Percentiles rank a stretch among this genome's conserved stretches.
phyloP scores from a whole-genome alignment of 2,888 invertebrate genomes.

The Spisula subtruncata region DNA sequence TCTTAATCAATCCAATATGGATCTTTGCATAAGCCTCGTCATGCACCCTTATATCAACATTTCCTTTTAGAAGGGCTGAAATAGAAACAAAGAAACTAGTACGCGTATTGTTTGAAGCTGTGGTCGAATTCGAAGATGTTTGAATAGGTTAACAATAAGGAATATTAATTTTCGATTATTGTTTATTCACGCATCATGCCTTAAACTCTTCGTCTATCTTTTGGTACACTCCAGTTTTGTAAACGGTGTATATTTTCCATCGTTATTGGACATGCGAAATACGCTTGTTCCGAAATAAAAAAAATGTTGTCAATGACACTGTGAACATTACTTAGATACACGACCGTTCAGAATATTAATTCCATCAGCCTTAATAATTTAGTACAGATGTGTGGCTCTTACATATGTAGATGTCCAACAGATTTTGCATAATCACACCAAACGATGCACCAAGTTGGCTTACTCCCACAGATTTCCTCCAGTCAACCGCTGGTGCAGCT shows the following conservation, averaged over 20 bases:
- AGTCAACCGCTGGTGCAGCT: conserved; percentile 79
- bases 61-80: conserved; percentile 76
- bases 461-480: conserved; percentile 76
- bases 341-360: background rate
- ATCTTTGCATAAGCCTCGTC: conserved; percentile 79
- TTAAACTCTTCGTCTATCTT: background rate
- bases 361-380: background rate
- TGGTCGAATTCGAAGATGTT: no score
- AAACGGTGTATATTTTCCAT: no score
- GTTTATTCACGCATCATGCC: no score
- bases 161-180: no score
- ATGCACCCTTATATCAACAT: conserved; percentile 74
- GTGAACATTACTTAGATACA: no score
- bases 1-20: conserved; percentile 75
- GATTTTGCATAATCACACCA: conserved; percentile 77
- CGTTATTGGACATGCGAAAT: no score
- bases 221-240: no score
- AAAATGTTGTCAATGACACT: no score
- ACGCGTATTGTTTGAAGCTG: no score
- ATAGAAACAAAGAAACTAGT: background rate
- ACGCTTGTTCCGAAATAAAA: background rate
- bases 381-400: background rate
- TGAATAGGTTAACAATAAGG: background rate
- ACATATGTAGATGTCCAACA: conserved; percentile 76
- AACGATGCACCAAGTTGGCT: conserved; percentile 78